Evolutionary conservation across 2,797 vertebrate genomes (phyloP).

Genomic region (Acipenser transmontanus): DNA sequence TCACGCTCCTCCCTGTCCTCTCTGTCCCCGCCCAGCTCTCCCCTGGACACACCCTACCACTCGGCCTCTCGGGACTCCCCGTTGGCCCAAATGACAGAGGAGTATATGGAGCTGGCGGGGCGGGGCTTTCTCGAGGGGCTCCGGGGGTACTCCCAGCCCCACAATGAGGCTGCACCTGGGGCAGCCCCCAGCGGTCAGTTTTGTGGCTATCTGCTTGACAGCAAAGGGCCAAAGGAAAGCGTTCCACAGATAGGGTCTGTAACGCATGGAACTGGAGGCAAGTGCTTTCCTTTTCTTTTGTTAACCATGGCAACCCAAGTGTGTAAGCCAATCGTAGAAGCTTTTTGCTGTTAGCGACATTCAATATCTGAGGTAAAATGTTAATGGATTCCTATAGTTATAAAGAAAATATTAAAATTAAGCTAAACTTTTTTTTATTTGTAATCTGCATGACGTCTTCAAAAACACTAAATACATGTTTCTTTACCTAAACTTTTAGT

Average conservation of each 20-base stretch:
- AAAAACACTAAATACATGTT: no score
- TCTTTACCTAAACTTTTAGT: no score
- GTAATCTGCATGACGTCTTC: no score
- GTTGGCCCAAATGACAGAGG: slow-evolving; percentile 80
- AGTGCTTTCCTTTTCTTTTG: slow-evolving; percentile 12
- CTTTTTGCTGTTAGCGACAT: no score
- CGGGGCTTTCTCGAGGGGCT: slow-evolving; percentile 77
- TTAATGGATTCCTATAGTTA: no score
- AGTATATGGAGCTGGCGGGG: slow-evolving; percentile 82
- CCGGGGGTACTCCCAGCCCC: slow-evolving; percentile 56
- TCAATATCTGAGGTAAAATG: no score
- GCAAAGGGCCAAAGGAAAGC: slow-evolving; percentile 64
- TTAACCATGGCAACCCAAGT: no score
- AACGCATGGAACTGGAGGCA: slow-evolving; percentile 51
- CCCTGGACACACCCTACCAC: slow-evolving; percentile 88
- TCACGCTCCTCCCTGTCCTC: slow-evolving; percentile 94
- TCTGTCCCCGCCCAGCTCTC: slow-evolving; percentile 89
- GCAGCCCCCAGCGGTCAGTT: slow-evolving; percentile 32
- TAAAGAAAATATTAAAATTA: no score
- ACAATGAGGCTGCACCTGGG: slow-evolving; percentile 41
- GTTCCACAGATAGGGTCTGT: slow-evolving; percentile 44
- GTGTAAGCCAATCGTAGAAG: no score
- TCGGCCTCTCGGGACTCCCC: slow-evolving; percentile 82
- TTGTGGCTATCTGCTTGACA: slow-evolving; percentile 50
- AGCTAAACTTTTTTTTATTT: no score